A percentile compares a stretch with the other conserved stretches of the same genome.
Evolutionary conservation across 2,888 invertebrate species (phyloP).

Genomic region (Cremastobaeus sp.): DNA sequence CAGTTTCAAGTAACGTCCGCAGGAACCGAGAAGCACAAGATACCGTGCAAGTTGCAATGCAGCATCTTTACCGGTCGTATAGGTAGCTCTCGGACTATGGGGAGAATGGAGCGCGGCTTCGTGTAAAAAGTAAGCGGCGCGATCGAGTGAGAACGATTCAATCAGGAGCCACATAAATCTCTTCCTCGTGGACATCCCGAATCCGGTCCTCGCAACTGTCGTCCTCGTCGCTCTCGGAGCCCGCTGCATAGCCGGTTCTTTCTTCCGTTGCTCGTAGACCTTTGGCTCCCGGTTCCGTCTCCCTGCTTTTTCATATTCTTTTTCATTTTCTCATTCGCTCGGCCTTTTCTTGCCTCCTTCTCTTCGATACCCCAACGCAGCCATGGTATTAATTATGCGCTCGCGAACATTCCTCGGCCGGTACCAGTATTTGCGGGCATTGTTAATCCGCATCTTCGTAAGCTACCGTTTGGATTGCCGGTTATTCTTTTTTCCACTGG

Average conservation of each 20-base stretch:
- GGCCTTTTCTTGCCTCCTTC: conserved; percentile 38
- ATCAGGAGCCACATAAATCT: conserved; percentile 79
- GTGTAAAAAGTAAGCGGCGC: conserved; percentile 77
- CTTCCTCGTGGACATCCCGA: conserved; percentile 76
- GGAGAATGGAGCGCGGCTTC: conserved; percentile 65
- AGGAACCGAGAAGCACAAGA: conserved; percentile 45
- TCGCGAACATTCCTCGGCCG: conserved; percentile 76
- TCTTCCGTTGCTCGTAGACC: conserved; percentile 60
- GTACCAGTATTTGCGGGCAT: conserved; percentile 77
- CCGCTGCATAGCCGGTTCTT: conserved; percentile 11
- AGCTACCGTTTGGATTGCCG: conserved; percentile 73
- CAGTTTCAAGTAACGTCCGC: conserved; percentile 52
- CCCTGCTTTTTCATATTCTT: conserved; percentile 50
- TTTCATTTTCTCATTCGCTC: conserved; percentile 56
- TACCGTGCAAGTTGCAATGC: conserved; percentile 45
- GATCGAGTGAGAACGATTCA: conserved; percentile 79
- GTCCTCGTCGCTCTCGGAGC: conserved; percentile 16
- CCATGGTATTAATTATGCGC: conserved; percentile 77
- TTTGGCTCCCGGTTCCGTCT: conserved; percentile 57
- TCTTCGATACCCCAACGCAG: conserved; percentile 45
- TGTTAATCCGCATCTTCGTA: conserved; percentile 76
- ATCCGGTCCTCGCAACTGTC: conserved; percentile 54
- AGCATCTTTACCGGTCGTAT: conserved; percentile 47
- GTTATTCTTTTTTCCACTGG: conserved; percentile 24
- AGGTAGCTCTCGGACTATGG: conserved; percentile 55